Evolutionary conservation across 2,113 vertebrate species (phyloP).

Genomic region (Cariama cristata): DNA sequence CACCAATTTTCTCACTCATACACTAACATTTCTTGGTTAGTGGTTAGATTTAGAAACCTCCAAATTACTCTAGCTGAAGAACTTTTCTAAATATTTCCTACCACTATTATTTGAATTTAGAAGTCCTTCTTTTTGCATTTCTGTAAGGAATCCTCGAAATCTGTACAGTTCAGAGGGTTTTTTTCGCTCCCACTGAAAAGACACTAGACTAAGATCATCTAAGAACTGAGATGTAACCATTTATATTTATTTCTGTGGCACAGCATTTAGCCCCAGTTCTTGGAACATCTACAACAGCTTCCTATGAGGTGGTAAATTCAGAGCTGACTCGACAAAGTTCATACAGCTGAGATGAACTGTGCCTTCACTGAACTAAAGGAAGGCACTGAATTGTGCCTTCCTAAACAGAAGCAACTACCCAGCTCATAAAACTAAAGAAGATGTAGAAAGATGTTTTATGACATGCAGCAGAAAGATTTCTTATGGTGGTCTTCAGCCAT

Average conservation of each 20-base stretch:
- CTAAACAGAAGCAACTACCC: background rate
- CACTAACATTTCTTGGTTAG: background rate
- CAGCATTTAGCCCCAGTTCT: constrained; percentile 7
- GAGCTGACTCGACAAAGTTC: constrained; percentile 37
- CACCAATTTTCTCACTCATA: background rate
- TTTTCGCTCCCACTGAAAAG: background rate
- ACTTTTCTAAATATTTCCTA: background rate
- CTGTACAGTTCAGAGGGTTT: background rate
- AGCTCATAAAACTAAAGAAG: background rate
- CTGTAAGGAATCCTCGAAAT: background rate
- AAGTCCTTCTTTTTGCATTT: background rate
- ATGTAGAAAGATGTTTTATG: background rate
- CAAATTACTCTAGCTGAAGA: background rate
- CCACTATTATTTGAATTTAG: background rate
- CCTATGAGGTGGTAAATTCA: background rate
- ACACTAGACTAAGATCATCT: background rate
- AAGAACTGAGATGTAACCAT: background rate
- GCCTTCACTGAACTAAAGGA: background rate
- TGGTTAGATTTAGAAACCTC: background rate
- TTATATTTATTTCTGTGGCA: background rate
- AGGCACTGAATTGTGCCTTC: background rate
- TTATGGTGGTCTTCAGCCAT: background rate
- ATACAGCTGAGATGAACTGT: background rate
- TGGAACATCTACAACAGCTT: constrained; percentile 25
- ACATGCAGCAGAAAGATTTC: background rate